Percentiles rank a stretch among this genome's conserved stretches.
phyloP scores from a whole-genome alignment of 1,140 invertebrate species.

The Drosophila malerkotliana region DNA sequence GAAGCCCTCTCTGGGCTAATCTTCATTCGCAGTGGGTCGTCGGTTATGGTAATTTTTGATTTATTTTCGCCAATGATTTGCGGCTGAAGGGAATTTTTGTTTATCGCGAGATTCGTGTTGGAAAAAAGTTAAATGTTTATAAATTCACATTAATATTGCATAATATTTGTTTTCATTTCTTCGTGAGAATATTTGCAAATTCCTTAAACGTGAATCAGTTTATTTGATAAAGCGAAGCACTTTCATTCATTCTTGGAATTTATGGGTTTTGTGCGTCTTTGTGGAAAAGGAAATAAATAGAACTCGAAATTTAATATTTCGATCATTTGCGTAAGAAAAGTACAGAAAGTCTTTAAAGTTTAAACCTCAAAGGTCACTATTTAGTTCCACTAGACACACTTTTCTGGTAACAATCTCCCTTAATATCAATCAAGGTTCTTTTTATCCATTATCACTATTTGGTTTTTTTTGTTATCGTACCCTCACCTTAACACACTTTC shows the following conservation, averaged over 20 bases:
- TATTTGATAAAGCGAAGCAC: neutral
- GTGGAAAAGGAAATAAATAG: neutral
- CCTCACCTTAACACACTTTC: constrained; percentile 39
- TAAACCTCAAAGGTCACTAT: too few relatives aligned
- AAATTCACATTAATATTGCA: constrained; percentile 10
- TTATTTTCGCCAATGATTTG: constrained; percentile 36
- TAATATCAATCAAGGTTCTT: neutral
- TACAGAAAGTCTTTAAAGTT: too few relatives aligned
- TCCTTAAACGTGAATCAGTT: constrained; percentile 4
- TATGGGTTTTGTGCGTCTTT: neutral
- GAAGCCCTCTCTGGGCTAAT: constrained; percentile 1
- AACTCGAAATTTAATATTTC: too few relatives aligned
- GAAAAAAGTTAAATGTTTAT: constrained; percentile 17
- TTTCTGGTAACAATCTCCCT: neutral
- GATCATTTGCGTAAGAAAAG: neutral
- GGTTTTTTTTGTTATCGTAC: neutral
- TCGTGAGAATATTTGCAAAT: neutral
- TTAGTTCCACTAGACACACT: too few relatives aligned
- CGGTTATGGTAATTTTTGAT: constrained; percentile 42
- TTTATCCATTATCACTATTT: constrained; percentile 10
- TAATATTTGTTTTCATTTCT: constrained; percentile 8
- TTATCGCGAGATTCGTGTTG: neutral
- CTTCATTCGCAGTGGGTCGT: constrained; percentile 2
- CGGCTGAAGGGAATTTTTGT: constrained; percentile 6
- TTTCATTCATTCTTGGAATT: neutral